These are phyloP conservation scores for Acinonyx jubatus DNA, from an alignment of 2,113 vertebrate species.

Conservation along the genomic window DNA sequence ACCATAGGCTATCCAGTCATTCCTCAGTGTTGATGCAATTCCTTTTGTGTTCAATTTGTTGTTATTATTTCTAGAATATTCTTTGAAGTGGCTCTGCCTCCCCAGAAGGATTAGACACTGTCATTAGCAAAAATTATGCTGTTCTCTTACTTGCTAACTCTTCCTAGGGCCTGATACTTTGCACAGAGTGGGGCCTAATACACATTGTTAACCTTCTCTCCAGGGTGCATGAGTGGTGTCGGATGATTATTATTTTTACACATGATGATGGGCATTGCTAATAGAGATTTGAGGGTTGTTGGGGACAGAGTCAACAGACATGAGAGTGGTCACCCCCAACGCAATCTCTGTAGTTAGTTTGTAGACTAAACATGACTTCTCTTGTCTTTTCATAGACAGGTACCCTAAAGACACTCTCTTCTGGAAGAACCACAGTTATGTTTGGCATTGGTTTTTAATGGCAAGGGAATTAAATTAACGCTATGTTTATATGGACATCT, in stretches of 20 bases:
- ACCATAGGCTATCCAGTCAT: background rate
- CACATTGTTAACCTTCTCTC: background rate
- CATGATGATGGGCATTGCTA: background rate
- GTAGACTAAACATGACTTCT: background rate
- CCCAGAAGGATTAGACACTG: background rate
- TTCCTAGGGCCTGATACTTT: background rate
- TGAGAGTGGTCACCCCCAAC: background rate
- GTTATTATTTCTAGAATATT: background rate
- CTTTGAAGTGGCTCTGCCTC: background rate
- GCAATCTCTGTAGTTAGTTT: background rate
- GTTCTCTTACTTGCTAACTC: background rate
- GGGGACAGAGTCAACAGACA: background rate
- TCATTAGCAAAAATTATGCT: background rate
- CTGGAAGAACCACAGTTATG: background rate
- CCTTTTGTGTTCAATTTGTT: background rate
- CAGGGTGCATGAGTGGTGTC: background rate
- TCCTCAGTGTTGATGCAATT: background rate
- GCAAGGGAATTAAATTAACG: background rate
- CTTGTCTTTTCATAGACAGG: background rate
- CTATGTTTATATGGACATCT: background rate
- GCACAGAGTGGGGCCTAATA: background rate
- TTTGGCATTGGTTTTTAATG: conserved; percentile 48
- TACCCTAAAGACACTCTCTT: background rate
- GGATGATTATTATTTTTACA: background rate
- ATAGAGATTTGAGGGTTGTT: background rate